Base-by-base conservation (phyloP, 2,113 vertebrate species). In the Corvus moneduloides region DNA sequence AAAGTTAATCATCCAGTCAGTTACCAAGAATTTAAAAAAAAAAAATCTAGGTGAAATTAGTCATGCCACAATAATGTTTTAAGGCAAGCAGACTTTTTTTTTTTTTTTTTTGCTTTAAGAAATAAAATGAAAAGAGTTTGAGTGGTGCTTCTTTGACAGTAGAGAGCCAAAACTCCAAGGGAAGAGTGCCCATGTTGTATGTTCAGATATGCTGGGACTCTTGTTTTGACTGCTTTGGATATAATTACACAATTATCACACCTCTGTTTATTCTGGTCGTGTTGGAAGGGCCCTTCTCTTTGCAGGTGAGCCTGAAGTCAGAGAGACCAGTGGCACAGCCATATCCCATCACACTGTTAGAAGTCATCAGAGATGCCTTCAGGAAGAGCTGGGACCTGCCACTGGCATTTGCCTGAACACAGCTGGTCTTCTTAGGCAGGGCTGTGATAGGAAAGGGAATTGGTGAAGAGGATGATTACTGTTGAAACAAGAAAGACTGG, bases 301-400 rank as follows among this genome's bases (percentile, higher is more conserved):
- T 85, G 52, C 73, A 81, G 35, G 30, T 39, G n/a, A 89, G 32
- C 27, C 52, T 30, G 51, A 35, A 64, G 35, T 37, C 37, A 86
- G 68, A 69, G 79, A 74, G 32, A 84, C 10, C 28, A 49, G 41
- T 32, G 39, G 32, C 58, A 77, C 16, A 72, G 46, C 26, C 0
- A 0, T 59, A 48, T 22, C 21, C 48, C 2, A 7, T 64, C 61
- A 37, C n/a, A 58, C 27, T 1, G 1, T 5, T 5, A 59, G 35
- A 67, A 68, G 7, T 39, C 75, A 82, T 18, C 22, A 67, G 24
- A 61, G 54, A 24, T 23, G 44, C 19, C 41, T 75, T 68, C 2
- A 3, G 56, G 49, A 78, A 92, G n/a, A 54, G 17, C 26, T 55
- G 24, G 32, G 14, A 88, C 13, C 12, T 49, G 24, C 27, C 11